Evolutionary conservation across 2,888 invertebrate genomes (phyloP).

Genomic region (Polylopha cassiicola): DNA sequence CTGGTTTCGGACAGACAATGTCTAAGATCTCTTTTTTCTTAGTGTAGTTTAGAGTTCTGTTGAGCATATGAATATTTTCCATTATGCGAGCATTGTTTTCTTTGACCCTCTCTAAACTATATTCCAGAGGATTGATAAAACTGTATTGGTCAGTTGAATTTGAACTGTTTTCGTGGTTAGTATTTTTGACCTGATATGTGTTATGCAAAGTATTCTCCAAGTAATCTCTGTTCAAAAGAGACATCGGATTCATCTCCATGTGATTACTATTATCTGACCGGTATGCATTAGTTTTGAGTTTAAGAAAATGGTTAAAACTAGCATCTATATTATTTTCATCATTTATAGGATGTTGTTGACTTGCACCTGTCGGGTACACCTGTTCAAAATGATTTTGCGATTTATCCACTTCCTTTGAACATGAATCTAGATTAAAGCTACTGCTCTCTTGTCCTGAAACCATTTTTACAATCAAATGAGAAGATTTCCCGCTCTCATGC

Average conservation of each 20-base stretch:
- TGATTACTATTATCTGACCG: no score
- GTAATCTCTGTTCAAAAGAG: no score
- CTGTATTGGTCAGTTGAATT: conserved; percentile 8
- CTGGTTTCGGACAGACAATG: conserved; percentile 49
- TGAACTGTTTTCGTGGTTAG: conserved; percentile 3
- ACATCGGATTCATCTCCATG: no score
- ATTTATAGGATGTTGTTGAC: background rate
- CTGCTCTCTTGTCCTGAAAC: conserved; percentile 47
- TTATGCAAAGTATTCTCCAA: background rate
- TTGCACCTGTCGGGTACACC: background rate
- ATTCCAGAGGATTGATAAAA: conserved; percentile 52
- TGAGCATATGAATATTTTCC: conserved; percentile 69
- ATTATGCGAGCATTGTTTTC: conserved; percentile 69
- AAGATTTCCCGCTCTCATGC: conserved; percentile 44
- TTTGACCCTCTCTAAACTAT: conserved; percentile 65
- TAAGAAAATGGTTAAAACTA: no score
- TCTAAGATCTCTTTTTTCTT: conserved; percentile 65
- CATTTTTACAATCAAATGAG: conserved; percentile 62
- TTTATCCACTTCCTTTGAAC: conserved; percentile 45
- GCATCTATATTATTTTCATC: background rate
- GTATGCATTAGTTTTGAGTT: no score
- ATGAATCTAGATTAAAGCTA: conserved; percentile 53
- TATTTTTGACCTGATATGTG: conserved; percentile 8
- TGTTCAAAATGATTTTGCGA: conserved; percentile 4
- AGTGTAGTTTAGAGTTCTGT: conserved; percentile 63